phyloP scores from a whole-genome alignment of 2,797 vertebrate species.

The Lithobates sylvaticus region DNA sequence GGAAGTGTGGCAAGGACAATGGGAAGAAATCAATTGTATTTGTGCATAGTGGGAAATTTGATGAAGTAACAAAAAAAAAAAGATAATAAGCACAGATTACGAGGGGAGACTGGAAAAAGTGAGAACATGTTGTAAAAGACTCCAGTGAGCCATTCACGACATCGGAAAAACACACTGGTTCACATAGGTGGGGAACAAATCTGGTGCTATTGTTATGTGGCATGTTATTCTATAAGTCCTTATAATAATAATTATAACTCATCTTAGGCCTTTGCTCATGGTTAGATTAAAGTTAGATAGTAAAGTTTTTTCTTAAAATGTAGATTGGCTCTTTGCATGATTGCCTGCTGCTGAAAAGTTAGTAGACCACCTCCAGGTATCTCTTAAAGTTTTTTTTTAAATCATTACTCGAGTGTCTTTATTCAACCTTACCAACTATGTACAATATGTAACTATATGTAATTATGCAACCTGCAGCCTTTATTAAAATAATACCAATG shows the following conservation, averaged over 20 bases:
- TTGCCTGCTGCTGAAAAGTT: neutral
- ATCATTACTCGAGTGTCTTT: too few relatives aligned
- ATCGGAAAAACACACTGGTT: slow-evolving; percentile 3
- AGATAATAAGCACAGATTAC: slow-evolving; percentile 20
- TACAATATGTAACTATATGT: too few relatives aligned
- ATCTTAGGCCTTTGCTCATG: neutral
- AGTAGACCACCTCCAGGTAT: neutral
- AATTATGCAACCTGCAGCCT: too few relatives aligned
- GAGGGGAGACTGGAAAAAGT: slow-evolving; percentile 1
- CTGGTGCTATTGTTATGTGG: neutral
- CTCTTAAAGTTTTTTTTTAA: neutral
- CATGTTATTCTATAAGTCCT: neutral
- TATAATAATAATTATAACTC: neutral
- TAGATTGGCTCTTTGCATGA: neutral
- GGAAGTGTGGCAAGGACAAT: neutral
- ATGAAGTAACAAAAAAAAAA: slow-evolving; percentile 8
- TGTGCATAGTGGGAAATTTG: slow-evolving; percentile 1
- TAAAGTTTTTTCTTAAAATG: neutral
- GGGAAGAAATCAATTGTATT: neutral
- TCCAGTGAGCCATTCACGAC: slow-evolving; percentile 5
- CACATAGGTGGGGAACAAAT: neutral
- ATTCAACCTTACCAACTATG: too few relatives aligned
- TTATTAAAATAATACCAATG: too few relatives aligned
- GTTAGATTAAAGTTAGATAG: neutral
- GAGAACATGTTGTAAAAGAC: neutral